These are phyloP conservation scores for Danionella dracula DNA, from an alignment of 2,797 vertebrate genomes.

Conservation along the genomic window DNA sequence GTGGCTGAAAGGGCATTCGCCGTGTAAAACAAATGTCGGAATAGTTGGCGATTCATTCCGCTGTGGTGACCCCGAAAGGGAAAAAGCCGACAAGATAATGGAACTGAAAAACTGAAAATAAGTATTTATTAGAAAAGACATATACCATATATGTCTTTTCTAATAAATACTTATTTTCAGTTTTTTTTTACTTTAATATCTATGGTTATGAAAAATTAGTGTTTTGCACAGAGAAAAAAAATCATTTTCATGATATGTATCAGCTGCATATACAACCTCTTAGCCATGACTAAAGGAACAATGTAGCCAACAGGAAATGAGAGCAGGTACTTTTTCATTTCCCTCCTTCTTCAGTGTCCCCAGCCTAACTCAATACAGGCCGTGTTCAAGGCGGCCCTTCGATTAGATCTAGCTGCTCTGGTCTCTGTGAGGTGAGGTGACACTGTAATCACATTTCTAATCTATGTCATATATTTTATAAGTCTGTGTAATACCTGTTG, in stretches of 20 bases:
- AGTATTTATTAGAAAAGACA: too few species aligned
- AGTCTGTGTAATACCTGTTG: constrained; percentile 53
- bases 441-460: constrained; percentile 67
- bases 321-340: constrained; percentile 71
- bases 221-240: too few species aligned
- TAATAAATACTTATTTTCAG: too few species aligned
- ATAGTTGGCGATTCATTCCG: too few species aligned
- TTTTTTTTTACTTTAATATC: too few species aligned
- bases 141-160: too few species aligned
- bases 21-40: too few species aligned
- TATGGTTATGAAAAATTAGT: too few species aligned
- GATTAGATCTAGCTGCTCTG: constrained; percentile 66
- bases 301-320: constrained; percentile 73
- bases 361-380: constrained; percentile 66
- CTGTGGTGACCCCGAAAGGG: too few species aligned
- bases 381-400: constrained; percentile 51
- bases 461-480: constrained; percentile 69
- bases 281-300: constrained; percentile 51
- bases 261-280: constrained; percentile 61
- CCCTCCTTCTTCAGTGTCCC: constrained; percentile 59
- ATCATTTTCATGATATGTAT: constrained; percentile 66
- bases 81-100: too few species aligned
- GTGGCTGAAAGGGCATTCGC: too few species aligned
- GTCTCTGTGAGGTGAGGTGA: constrained; percentile 52
- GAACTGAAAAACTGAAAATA: too few species aligned